These are phyloP conservation scores for Hybognathus amarus DNA, from an alignment of 2,797 vertebrate species.

Conservation along the genomic window DNA sequence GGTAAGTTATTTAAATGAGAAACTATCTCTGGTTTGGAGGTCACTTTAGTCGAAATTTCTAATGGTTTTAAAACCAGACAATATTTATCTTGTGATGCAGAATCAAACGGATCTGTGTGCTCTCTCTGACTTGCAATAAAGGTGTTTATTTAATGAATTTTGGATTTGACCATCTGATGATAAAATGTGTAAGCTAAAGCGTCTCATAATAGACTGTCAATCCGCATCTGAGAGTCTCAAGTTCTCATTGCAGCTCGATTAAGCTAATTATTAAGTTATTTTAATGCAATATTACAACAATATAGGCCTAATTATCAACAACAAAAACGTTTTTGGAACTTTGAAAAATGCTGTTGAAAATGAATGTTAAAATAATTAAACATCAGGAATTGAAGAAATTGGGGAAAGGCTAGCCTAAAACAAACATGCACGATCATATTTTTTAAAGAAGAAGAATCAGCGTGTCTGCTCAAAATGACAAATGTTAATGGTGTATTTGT, in stretches of 20 bases:
- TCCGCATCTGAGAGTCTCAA: slow-evolving; percentile 75
- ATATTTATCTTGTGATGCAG: not conserved
- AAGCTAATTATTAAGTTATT: slow-evolving; percentile 61
- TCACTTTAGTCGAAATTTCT: not conserved
- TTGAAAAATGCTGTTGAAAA: not conserved
- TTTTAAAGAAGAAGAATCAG: not conserved
- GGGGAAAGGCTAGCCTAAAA: not conserved
- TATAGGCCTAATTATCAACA: not conserved
- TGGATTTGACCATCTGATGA: slow-evolving; percentile 73
- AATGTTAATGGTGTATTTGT: slow-evolving; percentile 17
- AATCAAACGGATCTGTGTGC: not conserved
- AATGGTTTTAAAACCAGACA: not conserved
- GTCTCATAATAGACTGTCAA: slow-evolving; percentile 43
- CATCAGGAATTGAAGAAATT: not conserved
- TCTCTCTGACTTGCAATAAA: not conserved
- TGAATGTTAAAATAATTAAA: not conserved
- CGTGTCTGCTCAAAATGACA: not conserved
- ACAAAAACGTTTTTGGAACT: not conserved
- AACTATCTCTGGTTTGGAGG: not conserved
- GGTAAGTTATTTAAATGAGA: not conserved
- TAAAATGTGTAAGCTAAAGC: slow-evolving; percentile 68
- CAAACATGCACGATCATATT: not conserved
- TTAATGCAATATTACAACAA: not conserved
- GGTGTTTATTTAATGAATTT: not conserved
- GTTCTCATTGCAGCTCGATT: slow-evolving; percentile 88